Conservation (phyloP, 2,797 vertebrate genomes). For the Falco rusticolus region DNA sequence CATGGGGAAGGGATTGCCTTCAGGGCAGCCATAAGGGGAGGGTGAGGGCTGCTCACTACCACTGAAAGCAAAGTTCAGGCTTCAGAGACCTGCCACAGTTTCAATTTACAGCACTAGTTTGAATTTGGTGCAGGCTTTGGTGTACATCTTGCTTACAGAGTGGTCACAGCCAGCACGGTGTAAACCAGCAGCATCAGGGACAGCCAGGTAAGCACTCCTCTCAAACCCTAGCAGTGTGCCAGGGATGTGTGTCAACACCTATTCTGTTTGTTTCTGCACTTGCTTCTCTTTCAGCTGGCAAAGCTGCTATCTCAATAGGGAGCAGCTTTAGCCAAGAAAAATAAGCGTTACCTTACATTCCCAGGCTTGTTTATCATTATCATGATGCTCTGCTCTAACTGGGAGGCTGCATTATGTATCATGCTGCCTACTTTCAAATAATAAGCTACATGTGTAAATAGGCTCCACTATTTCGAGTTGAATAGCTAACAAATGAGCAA, state of each 20-base stretch:
- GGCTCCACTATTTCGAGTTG: background rate
- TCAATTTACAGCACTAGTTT: rapidly evolving
- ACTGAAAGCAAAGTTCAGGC: background rate
- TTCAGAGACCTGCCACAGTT: background rate
- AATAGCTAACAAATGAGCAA: conserved; percentile 59
- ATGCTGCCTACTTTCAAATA: conserved; percentile 30
- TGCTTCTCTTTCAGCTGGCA: background rate
- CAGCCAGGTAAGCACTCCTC: background rate
- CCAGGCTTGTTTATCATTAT: background rate
- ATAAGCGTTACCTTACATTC: background rate
- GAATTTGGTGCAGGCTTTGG: background rate
- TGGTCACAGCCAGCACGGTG: background rate
- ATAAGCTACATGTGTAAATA: conserved; percentile 34
- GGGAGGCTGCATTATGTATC: background rate
- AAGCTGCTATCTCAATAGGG: background rate
- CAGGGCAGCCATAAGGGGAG: background rate
- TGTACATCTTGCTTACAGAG: background rate
- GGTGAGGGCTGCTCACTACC: background rate
- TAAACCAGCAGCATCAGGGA: background rate
- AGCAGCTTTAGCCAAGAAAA: conserved; percentile 41
- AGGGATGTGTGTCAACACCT: background rate
- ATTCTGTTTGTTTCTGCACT: background rate
- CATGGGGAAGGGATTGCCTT: background rate
- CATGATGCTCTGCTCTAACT: background rate
- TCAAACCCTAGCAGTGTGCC: background rate